phyloP scores from a whole-genome alignment of 23 tunicate genomes.

The Trididemnum nubilum region DNA sequence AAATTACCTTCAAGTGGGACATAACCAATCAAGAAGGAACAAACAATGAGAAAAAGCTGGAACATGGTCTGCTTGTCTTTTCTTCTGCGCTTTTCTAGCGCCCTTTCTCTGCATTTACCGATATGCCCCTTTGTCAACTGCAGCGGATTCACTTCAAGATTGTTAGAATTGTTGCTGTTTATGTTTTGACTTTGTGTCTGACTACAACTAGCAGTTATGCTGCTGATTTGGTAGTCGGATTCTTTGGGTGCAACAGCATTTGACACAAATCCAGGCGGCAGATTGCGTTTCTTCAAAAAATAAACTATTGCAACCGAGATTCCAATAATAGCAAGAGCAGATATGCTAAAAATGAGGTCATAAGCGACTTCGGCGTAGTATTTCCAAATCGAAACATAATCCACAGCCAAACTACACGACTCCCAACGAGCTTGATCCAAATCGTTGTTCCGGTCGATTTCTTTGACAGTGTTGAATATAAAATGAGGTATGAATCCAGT shows the following conservation, averaged over 20 bases:
- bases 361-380: constrained; percentile 32
- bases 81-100: constrained; percentile 8
- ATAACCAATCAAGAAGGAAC: constrained; percentile 38
- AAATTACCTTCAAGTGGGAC: constrained; percentile 32
- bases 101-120: background rate
- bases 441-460: constrained; percentile 22
- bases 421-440: constrained; percentile 36
- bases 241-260: background rate
- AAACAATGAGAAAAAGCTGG: constrained; percentile 39
- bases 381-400: constrained; percentile 39
- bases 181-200: background rate
- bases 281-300: background rate
- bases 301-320: constrained; percentile 2
- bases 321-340: constrained; percentile 11
- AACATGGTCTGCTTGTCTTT: constrained; percentile 25
- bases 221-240: background rate
- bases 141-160: background rate
- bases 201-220: background rate
- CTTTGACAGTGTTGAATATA: constrained; percentile 48
- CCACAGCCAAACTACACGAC: constrained; percentile 31
- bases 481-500: constrained; percentile 39
- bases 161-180: background rate
- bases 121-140: background rate
- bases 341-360: constrained; percentile 12
- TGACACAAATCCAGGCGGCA: background rate